Conservation (phyloP, 2,888 invertebrate genomes). For the Andrena bucephala region DNA sequence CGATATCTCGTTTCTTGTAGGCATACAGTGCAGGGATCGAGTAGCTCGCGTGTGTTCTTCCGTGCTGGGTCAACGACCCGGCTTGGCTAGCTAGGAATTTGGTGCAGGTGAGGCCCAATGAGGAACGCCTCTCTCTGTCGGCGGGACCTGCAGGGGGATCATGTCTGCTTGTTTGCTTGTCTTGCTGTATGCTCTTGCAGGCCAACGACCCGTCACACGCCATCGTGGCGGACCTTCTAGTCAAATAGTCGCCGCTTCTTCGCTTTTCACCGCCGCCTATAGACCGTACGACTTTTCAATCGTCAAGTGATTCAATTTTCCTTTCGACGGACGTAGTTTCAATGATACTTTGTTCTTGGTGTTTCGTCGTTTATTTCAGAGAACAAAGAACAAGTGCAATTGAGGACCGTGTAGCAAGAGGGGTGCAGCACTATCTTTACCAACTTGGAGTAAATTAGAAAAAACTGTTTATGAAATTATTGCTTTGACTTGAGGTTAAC, state of each 20-base stretch:
- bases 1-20: constrained; percentile 61
- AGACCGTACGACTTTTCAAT: neutral
- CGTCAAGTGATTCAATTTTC: neutral
- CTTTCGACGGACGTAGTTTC: too few relatives aligned
- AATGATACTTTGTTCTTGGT: too few relatives aligned
- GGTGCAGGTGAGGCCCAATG: constrained; percentile 83
- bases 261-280: constrained; percentile 41
- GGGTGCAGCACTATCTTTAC: too few relatives aligned
- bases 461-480: too few relatives aligned
- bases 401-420: too few relatives aligned
- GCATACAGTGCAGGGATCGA: constrained; percentile 65
- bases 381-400: too few relatives aligned
- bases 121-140: constrained; percentile 70
- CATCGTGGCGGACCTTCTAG: constrained; percentile 55
- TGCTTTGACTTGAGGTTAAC: too few relatives aligned
- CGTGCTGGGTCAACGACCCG: constrained; percentile 78
- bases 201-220: constrained; percentile 74
- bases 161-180: constrained; percentile 71
- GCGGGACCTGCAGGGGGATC: constrained; percentile 68
- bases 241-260: constrained; percentile 54
- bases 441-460: too few relatives aligned
- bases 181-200: constrained; percentile 71
- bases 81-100: constrained; percentile 82
- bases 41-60: constrained; percentile 70
- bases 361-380: too few relatives aligned